Conservation (phyloP, 2,113 vertebrate species). For the Peromyscus polionotus region DNA sequence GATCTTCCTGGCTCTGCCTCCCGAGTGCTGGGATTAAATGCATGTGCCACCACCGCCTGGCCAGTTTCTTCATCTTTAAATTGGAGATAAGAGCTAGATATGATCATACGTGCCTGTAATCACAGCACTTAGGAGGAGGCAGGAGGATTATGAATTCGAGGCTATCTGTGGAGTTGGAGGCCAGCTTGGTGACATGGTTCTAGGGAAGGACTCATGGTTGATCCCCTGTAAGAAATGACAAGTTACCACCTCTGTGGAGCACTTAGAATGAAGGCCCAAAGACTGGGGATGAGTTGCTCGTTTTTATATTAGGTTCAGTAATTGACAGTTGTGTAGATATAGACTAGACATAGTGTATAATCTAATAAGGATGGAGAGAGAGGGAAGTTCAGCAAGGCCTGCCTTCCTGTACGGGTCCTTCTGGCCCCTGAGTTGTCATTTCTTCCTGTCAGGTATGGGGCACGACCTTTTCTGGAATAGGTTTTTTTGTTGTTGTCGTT, state of each 20-base stretch:
- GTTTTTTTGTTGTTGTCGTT: no score
- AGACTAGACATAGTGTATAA: background rate
- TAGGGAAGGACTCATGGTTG: background rate
- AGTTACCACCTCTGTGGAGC: background rate
- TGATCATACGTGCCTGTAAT: background rate
- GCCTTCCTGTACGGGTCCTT: background rate
- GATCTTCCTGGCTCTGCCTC: no score
- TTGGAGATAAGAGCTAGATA: background rate
- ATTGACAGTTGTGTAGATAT: background rate
- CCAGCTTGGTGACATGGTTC: background rate
- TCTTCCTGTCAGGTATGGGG: background rate
- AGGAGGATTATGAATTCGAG: background rate
- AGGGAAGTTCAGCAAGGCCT: background rate
- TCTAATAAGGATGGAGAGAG: background rate
- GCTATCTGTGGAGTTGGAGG: background rate
- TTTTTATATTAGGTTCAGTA: background rate
- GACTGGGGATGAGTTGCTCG: background rate
- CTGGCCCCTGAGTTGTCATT: background rate
- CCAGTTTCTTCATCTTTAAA: slow-evolving; percentile 14
- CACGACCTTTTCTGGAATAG: background rate
- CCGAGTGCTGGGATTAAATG: no score
- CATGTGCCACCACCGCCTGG: no score
- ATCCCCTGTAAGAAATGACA: background rate
- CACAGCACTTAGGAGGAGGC: background rate
- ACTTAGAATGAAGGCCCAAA: background rate